phyloP scores from a whole-genome alignment of 2,113 vertebrate species.

The Callospermophilus lateralis region DNA sequence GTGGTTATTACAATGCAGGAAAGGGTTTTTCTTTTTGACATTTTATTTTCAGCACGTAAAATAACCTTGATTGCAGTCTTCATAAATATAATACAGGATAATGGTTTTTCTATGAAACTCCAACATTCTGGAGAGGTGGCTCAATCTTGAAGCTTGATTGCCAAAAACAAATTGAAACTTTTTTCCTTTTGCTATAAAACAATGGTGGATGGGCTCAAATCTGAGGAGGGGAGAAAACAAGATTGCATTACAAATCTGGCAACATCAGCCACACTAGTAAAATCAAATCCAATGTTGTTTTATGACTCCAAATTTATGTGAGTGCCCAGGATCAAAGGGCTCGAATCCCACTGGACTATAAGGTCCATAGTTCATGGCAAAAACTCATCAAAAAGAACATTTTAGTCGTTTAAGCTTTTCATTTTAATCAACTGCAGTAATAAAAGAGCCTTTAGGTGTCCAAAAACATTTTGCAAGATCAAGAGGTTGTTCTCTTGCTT shows the following conservation, averaged over 20 bases:
- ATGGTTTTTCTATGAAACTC: slow-evolving; percentile 64
- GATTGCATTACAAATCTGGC: slow-evolving; percentile 89
- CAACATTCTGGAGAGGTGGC: slow-evolving; percentile 52
- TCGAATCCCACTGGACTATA: slow-evolving; percentile 87
- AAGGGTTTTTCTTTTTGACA: slow-evolving; percentile 33
- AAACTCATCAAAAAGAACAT: slow-evolving; percentile 91
- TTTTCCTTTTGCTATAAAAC: slow-evolving; percentile 77
- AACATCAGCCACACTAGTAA: slow-evolving; percentile 90
- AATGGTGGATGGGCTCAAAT: slow-evolving; percentile 79
- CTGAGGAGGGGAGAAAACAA: slow-evolving; percentile 84
- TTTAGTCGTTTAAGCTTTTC: slow-evolving; percentile 89
- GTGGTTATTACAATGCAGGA: not conserved
- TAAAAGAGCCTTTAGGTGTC: slow-evolving; percentile 92
- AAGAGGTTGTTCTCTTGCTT: slow-evolving; percentile 86
- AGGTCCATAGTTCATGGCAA: slow-evolving; percentile 91
- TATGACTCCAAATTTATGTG: slow-evolving; percentile 90
- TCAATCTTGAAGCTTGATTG: slow-evolving; percentile 67
- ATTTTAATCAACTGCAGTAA: slow-evolving; percentile 91
- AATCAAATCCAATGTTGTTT: slow-evolving; percentile 91
- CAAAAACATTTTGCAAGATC: slow-evolving; percentile 91
- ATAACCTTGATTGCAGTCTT: not conserved
- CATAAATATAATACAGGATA: not conserved
- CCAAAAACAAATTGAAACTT: slow-evolving; percentile 74
- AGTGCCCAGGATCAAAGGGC: slow-evolving; percentile 90
- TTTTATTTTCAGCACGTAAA: not conserved